Percentiles rank a stretch among this genome's conserved stretches.
Conservation (phyloP, 1,140 invertebrate species). For the Melitaea cinxia region DNA sequence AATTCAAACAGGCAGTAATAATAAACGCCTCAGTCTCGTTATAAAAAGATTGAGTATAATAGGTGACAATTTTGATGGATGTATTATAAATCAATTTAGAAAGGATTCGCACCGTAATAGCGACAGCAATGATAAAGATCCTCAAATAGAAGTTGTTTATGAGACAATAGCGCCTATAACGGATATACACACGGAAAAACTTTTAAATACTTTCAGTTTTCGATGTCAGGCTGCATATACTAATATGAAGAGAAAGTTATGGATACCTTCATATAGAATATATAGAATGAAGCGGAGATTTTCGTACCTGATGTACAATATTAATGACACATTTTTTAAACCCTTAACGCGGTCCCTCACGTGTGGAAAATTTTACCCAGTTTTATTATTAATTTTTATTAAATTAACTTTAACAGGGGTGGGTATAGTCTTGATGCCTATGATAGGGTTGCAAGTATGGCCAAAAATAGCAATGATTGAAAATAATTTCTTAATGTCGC, state of each 20-base stretch:
- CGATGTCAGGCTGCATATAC: constrained; percentile 65
- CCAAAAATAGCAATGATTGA: constrained; percentile 65
- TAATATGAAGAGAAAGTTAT: constrained; percentile 61
- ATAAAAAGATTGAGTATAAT: constrained; percentile 79
- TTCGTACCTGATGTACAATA: constrained; percentile 61
- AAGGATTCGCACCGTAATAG: constrained; percentile 59
- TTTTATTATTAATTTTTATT: constrained; percentile 63
- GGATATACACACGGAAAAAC: constrained; percentile 68
- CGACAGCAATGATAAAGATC: constrained; percentile 49
- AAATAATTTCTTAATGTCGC: constrained; percentile 68
- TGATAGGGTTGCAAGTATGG: constrained; percentile 60
- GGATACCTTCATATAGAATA: constrained; percentile 71
- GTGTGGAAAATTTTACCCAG: constrained; percentile 76
- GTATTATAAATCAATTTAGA: constrained; percentile 68
- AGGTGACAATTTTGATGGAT: constrained; percentile 76
- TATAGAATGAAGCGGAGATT: constrained; percentile 66
- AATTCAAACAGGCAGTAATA: constrained; percentile 49
- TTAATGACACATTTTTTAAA: constrained; percentile 76
- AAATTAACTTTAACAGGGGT: constrained; percentile 64
- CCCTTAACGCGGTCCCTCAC: constrained; percentile 73
- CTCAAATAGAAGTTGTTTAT: constrained; percentile 68
- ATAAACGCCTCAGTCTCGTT: constrained; percentile 61
- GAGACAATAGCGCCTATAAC: constrained; percentile 69
- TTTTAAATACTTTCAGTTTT: constrained; percentile 73
- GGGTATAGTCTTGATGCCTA: constrained; percentile 59